phyloP scores from a whole-genome alignment of 2,888 invertebrate species.

The Oligia strigilis region DNA sequence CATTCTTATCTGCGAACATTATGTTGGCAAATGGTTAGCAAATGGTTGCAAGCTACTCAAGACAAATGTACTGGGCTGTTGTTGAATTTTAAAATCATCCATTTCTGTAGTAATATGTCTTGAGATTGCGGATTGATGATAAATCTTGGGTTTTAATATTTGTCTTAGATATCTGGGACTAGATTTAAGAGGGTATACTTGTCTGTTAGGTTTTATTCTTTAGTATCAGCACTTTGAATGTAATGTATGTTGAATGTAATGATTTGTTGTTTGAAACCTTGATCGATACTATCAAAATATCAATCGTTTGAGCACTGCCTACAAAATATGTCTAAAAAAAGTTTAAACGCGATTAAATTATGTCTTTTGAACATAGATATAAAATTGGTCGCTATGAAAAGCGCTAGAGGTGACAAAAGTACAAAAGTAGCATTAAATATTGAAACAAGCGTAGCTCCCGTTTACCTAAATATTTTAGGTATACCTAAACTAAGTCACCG shows the following conservation, averaged over 20 bases:
- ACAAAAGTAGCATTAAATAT: no score
- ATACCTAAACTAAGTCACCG: neutral
- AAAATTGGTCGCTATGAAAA: no score
- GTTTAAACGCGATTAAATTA: neutral
- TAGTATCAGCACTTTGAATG: neutral
- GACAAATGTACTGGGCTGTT: constrained; percentile 72
- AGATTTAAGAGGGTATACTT: constrained; percentile 3
- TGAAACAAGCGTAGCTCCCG: no score
- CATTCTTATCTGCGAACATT: constrained; percentile 80
- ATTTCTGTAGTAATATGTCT: constrained; percentile 54
- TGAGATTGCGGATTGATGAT: constrained; percentile 54
- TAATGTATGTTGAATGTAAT: neutral
- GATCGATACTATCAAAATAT: neutral
- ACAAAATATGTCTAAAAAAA: neutral
- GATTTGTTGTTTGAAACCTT: neutral
- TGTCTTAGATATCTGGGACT: constrained; percentile 37
- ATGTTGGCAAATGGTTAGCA: constrained; percentile 84
- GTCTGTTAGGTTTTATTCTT: neutral
- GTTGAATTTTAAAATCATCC: constrained; percentile 62
- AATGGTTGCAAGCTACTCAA: constrained; percentile 69
- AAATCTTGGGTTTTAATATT: constrained; percentile 45
- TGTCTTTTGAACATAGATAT: neutral
- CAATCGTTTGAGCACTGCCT: neutral
- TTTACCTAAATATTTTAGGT: no score
- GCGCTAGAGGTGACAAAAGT: no score